Evolutionary conservation across 2,888 invertebrate species (phyloP).

Genomic region (Euplagia quadripunctaria): DNA sequence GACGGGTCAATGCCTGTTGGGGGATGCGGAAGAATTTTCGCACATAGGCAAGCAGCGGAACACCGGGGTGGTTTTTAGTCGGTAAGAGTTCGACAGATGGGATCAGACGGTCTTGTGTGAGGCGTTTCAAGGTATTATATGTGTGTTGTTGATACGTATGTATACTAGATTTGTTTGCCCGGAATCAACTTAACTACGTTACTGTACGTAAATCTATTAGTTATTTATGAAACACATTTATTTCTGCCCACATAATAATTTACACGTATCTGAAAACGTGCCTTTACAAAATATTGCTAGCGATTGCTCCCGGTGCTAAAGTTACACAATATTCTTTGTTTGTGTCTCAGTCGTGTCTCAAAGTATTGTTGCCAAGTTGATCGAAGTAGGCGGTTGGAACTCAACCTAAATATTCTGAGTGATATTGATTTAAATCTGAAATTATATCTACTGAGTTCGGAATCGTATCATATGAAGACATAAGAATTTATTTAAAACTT

Average conservation of each 20-base stretch:
- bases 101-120: too few species aligned
- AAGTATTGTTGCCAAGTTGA: constrained; percentile 26
- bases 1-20: too few species aligned
- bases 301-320: constrained; percentile 27
- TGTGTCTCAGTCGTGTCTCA: constrained; percentile 27
- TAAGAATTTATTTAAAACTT: not conserved
- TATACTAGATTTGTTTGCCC: too few species aligned
- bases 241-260: not conserved
- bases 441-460: not conserved
- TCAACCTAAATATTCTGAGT: constrained; percentile 7
- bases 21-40: too few species aligned
- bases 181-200: too few species aligned
- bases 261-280: not conserved
- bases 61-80: too few species aligned
- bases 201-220: too few species aligned
- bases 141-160: too few species aligned
- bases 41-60: too few species aligned
- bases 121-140: too few species aligned
- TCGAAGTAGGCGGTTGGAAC: constrained; percentile 13
- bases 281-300: constrained; percentile 30
- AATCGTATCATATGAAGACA: not conserved
- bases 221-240: not conserved
- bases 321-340: constrained; percentile 45
- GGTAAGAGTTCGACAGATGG: too few species aligned
- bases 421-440: constrained; percentile 1